These are phyloP conservation scores for Agraylea sexmaculata DNA, from an alignment of 1,140 invertebrate genomes.

Conservation along the genomic window DNA sequence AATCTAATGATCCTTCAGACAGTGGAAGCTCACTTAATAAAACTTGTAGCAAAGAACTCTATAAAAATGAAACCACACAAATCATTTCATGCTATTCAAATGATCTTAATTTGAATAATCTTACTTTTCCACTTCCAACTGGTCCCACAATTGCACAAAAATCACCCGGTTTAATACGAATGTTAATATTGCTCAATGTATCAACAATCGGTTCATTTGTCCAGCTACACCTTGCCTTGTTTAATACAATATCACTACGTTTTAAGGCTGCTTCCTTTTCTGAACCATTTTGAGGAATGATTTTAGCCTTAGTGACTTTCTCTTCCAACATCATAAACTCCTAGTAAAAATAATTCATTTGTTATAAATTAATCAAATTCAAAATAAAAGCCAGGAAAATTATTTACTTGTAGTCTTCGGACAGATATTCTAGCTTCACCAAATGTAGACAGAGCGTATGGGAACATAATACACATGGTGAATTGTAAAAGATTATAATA, in stretches of 20 bases:
- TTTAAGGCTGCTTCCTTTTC: conserved; percentile 23
- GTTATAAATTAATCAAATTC: conserved; percentile 2
- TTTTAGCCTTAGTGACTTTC: conserved; percentile 22
- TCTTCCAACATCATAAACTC: conserved; percentile 46
- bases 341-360: conserved; percentile 22
- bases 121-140: conserved; percentile 68
- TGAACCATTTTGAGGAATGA: conserved; percentile 25
- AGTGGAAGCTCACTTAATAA: conserved; percentile 57
- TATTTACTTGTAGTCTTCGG: conserved; percentile 44
- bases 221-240: conserved; percentile 48
- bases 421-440: conserved; percentile 54
- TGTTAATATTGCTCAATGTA: conserved; percentile 49
- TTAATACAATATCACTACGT: conserved; percentile 34
- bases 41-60: conserved; percentile 65
- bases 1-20: conserved; percentile 44
- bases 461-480: conserved; percentile 61
- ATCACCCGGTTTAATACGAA: conserved; percentile 48
- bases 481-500: conserved; percentile 61
- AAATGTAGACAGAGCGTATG: conserved; percentile 44
- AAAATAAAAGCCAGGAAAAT: conserved; percentile 3
- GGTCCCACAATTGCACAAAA: conserved; percentile 62
- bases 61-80: conserved; percentile 21
- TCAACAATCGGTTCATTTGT: conserved; percentile 41
- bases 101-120: neutral
- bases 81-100: neutral